These are phyloP conservation scores for Stegana nigrithorax DNA, from an alignment of 2,888 invertebrate species.

Conservation along the genomic window DNA sequence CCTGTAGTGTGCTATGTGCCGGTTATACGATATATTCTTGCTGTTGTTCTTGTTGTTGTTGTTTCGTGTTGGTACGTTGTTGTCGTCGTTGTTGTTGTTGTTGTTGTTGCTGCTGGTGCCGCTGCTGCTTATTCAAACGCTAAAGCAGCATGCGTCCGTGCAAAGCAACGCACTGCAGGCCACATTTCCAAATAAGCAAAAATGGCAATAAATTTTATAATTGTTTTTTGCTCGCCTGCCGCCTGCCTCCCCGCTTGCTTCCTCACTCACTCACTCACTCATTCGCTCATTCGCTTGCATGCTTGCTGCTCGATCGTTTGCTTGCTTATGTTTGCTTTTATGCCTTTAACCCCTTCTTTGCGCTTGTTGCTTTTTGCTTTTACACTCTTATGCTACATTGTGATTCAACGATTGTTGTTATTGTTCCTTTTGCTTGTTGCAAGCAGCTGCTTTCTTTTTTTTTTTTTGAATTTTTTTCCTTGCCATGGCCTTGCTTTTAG, in stretches of 20 bases:
- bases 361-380: neutral
- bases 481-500: neutral
- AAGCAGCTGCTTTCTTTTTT: constrained; percentile 2
- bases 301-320: neutral
- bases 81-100: constrained; percentile 15
- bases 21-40: constrained; percentile 17
- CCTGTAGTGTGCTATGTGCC: neutral
- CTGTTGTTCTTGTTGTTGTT: constrained; percentile 24
- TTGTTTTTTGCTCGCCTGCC: no score
- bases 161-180: constrained; percentile 11
- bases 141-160: neutral
- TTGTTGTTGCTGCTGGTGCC: neutral
- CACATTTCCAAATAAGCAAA: constrained; percentile 17
- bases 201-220: constrained; percentile 20
- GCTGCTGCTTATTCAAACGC: no score
- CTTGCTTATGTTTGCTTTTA: neutral
- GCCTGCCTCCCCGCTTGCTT: no score
- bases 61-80: constrained; percentile 12
- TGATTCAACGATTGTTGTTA: neutral
- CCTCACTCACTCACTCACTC: no score
- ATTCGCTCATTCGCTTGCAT: no score
- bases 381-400: neutral
- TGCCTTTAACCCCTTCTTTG: constrained; percentile 2
- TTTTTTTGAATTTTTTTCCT: neutral
- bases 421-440: constrained; percentile 4